These are phyloP conservation scores for Sinocyclocheilus rhinocerous DNA, from an alignment of 2,113 vertebrate species.

Conservation along the genomic window DNA sequence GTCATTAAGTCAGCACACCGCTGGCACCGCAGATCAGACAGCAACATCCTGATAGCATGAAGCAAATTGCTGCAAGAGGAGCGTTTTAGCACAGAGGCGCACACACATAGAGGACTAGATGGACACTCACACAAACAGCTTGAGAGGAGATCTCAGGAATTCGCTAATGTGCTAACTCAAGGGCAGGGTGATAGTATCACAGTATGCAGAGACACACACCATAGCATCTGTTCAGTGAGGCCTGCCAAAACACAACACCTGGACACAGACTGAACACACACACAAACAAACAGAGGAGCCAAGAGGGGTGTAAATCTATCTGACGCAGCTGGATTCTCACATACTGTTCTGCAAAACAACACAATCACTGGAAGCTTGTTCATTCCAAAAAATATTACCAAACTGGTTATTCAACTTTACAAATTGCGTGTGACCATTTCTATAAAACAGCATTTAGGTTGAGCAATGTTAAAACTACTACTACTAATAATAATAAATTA, in stretches of 20 bases:
- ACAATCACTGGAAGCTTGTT: not conserved
- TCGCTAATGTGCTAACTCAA: slow-evolving; percentile 20
- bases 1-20: not conserved
- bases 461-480: not conserved
- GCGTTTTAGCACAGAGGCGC: not conserved
- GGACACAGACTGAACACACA: not conserved
- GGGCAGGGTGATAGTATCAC: slow-evolving; percentile 12
- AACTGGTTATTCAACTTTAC: not conserved
- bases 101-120: not conserved
- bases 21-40: not conserved
- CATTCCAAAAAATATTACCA: slow-evolving; percentile 2
- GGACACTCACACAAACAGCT: slow-evolving; percentile 18
- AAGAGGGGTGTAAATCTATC: not conserved
- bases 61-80: slow-evolving; percentile 1
- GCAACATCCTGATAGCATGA: not conserved
- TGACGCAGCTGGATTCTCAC: not conserved
- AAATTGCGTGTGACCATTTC: not conserved
- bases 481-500: too few species aligned
- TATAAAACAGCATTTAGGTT: not conserved
- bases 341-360: slow-evolving; percentile 12
- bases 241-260: slow-evolving; percentile 29
- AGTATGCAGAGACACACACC: slow-evolving; percentile 8
- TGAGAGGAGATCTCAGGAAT: slow-evolving; percentile 1
- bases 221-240: slow-evolving; percentile 18
- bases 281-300: not conserved